A percentile compares a stretch with the other conserved stretches of the same genome.
phyloP scores from a whole-genome alignment of 2,113 vertebrate genomes.

The Chaetorhynchus papuensis region DNA sequence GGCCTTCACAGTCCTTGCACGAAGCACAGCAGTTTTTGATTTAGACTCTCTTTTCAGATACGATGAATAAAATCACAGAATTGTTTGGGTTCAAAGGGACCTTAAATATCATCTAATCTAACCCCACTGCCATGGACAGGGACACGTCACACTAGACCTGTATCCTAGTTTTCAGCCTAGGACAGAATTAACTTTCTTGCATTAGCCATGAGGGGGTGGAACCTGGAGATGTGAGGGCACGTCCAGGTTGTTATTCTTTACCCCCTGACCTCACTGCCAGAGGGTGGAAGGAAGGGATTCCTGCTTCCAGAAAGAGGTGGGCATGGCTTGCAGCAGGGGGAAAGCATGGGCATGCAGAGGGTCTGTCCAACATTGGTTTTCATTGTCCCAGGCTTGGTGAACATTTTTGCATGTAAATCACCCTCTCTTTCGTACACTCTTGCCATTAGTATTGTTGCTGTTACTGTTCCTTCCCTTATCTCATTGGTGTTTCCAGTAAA shows the following conservation, averaged over 20 bases:
- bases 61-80: not conserved
- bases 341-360: fast-evolving
- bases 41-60: not conserved
- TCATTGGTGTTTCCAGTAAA: not conserved
- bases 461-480: not conserved
- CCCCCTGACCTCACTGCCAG: not conserved
- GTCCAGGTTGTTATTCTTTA: not conserved
- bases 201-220: not conserved
- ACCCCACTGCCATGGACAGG: fast-evolving
- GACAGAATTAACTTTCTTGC: not conserved
- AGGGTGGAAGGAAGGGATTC: not conserved
- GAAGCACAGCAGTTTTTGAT: not conserved
- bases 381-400: not conserved
- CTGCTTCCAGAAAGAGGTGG: fast-evolving
- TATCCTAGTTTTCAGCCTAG: not conserved
- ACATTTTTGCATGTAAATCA: not conserved
- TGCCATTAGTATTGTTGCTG: not conserved
- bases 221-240: not conserved
- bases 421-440: not conserved
- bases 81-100: not conserved
- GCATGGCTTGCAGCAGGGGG: not conserved
- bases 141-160: not conserved
- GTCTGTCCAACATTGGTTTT: not conserved
- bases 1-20: not conserved
- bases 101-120: not conserved